Evolutionary conservation across 92 coral and sea anemone species (phyloP).

Genomic region (Diadumene lineata): DNA sequence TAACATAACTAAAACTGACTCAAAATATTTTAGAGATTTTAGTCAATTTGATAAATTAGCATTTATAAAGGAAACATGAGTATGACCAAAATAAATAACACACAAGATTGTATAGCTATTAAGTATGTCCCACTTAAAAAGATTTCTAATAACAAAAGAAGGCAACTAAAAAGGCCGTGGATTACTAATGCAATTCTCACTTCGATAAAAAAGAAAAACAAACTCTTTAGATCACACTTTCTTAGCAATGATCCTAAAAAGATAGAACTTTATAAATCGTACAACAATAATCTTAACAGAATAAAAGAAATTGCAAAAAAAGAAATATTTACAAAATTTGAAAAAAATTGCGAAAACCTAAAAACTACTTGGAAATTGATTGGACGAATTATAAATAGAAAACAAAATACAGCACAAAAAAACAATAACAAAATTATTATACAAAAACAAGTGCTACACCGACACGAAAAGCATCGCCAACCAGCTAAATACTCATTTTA

Average conservation of each 20-base stretch:
- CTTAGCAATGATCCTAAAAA: constrained; percentile 42
- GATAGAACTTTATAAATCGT: constrained; percentile 41
- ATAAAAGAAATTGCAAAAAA: constrained; percentile 46
- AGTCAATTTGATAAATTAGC: too few species aligned
- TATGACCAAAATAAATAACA: constrained; percentile 28
- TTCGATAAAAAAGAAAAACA: constrained; percentile 37
- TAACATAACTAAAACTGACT: constrained; percentile 15
- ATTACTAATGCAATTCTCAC: constrained; percentile 40
- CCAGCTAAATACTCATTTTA: constrained; percentile 47
- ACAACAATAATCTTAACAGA: constrained; percentile 47
- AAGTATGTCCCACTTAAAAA: constrained; percentile 44
- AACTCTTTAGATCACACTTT: constrained; percentile 46
- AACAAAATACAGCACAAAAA: constrained; percentile 19
- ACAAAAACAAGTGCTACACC: constrained; percentile 48
- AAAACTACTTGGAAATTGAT: constrained; percentile 55
- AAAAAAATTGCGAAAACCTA: constrained; percentile 37
- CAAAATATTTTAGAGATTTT: constrained; percentile 55
- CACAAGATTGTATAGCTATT: constrained; percentile 24
- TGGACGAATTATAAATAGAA: constrained; percentile 41
- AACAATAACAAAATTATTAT: too few species aligned
- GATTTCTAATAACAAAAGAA: constrained; percentile 31
- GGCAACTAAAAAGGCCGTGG: constrained; percentile 36
- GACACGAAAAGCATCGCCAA: constrained; percentile 53
- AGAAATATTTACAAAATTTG: constrained; percentile 38
- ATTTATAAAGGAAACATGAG: constrained; percentile 41